Conservation (phyloP, 2,888 invertebrate species). For the Trissoscelio sp. region DNA sequence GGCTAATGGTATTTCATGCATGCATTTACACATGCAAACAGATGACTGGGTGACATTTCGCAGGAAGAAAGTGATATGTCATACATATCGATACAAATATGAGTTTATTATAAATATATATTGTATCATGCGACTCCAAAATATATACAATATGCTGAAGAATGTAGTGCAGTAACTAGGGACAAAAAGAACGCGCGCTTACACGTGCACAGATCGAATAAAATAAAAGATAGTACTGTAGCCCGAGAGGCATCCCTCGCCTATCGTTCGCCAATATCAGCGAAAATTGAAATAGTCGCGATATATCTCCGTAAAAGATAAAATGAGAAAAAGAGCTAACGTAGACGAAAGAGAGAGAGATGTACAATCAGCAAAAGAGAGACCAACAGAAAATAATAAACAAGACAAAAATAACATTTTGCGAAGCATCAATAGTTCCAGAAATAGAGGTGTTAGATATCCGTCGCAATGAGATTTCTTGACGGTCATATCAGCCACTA, state of each 20-base stretch:
- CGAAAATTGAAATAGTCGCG: constrained; percentile 81
- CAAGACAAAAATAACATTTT: constrained; percentile 46
- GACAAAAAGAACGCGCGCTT: constrained; percentile 48
- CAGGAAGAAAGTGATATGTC: constrained; percentile 59
- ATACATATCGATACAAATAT: constrained; percentile 40
- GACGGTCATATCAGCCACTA: constrained; percentile 73
- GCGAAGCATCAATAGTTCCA: constrained; percentile 50
- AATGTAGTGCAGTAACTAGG: constrained; percentile 37
- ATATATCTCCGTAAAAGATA: constrained; percentile 72
- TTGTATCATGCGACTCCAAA: constrained; percentile 29
- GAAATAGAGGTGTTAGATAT: constrained; percentile 77
- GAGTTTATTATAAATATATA: constrained; percentile 40
- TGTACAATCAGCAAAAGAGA: constrained; percentile 15
- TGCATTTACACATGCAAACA: constrained; percentile 48
- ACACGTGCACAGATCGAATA: constrained; percentile 69
- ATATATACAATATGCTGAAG: constrained; percentile 45
- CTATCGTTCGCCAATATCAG: constrained; percentile 80
- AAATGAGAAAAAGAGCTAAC: constrained; percentile 42
- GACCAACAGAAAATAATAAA: constrained; percentile 51
- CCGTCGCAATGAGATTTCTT: constrained; percentile 80
- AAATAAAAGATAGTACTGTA: constrained; percentile 76
- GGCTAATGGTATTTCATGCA: constrained; percentile 57
- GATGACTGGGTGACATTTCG: constrained; percentile 34
- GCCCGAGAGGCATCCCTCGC: constrained; percentile 74
- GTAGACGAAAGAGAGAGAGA: constrained; percentile 17